phyloP scores from a whole-genome alignment of 2,797 vertebrate species.

The Siniperca scherzeri region DNA sequence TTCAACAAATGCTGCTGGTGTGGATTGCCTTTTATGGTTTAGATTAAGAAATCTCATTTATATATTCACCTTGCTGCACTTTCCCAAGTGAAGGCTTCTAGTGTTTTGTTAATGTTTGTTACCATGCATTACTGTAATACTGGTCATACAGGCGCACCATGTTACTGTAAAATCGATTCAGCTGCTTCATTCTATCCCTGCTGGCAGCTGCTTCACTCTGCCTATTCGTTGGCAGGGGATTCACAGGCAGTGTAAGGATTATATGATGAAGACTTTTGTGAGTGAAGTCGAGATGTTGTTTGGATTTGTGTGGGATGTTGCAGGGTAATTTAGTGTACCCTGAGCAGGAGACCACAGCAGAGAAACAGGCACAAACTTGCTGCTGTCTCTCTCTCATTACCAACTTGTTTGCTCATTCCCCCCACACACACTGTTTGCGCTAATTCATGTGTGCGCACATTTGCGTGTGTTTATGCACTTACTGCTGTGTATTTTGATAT shows the following conservation, averaged over 20 bases:
- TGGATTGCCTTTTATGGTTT: background rate
- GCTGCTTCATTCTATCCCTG: background rate
- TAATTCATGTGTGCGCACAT: conserved; percentile 25
- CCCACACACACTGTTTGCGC: conserved; percentile 13
- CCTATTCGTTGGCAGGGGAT: conserved; percentile 4
- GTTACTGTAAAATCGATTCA: background rate
- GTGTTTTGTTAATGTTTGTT: background rate
- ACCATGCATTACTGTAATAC: background rate
- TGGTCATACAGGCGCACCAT: background rate
- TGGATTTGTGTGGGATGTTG: conserved; percentile 57
- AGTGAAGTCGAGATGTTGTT: conserved; percentile 33
- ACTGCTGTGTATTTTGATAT: conserved; percentile 49
- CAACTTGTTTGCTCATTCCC: conserved; percentile 34
- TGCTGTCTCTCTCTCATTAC: conserved; percentile 59
- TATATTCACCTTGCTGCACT: background rate
- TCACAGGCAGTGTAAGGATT: conserved; percentile 21
- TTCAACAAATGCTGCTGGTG: no score
- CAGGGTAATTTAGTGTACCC: conserved; percentile 57
- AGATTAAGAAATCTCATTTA: background rate
- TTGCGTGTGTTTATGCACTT: conserved; percentile 25
- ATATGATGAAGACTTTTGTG: background rate
- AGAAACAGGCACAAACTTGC: conserved; percentile 63
- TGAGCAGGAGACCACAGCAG: conserved; percentile 52
- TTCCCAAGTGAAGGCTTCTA: background rate
- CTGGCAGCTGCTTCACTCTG: background rate